Evolutionary conservation across 2,113 vertebrate species (phyloP).

Genomic region (Cichladusa arquata): DNA sequence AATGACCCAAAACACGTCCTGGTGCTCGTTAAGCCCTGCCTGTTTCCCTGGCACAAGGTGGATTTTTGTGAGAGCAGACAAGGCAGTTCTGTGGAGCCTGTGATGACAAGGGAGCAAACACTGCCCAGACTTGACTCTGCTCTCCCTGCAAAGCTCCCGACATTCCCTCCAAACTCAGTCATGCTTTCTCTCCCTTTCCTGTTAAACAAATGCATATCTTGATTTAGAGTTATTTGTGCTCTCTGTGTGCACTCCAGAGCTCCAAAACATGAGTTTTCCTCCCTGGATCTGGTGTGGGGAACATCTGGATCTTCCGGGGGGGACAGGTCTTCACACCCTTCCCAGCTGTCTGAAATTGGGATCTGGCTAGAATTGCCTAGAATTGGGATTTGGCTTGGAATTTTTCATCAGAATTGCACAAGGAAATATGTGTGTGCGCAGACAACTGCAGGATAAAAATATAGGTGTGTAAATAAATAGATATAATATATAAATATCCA

Average conservation of each 20-base stretch:
- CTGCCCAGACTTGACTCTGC: slow-evolving; percentile 33
- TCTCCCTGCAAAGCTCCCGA: not conserved
- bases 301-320: not conserved
- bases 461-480: not conserved
- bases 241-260: not conserved
- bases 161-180: slow-evolving; percentile 11
- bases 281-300: not conserved
- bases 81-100: not conserved
- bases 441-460: not conserved
- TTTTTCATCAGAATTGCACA: not conserved
- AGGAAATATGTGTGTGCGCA: not conserved
- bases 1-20: not conserved
- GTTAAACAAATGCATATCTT: not conserved
- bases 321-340: not conserved
- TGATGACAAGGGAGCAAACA: slow-evolving; percentile 33
- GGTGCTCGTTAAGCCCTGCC: not conserved
- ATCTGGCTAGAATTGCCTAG: not conserved
- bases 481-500: rapidly evolving
- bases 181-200: not conserved
- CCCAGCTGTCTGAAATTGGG: not conserved
- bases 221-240: not conserved
- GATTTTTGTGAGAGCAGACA: not conserved
- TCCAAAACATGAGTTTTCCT: not conserved
- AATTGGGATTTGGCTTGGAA: not conserved
- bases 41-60: not conserved